phyloP scores from a whole-genome alignment of 2,113 vertebrate genomes.

The Neolamprologus devosi region DNA sequence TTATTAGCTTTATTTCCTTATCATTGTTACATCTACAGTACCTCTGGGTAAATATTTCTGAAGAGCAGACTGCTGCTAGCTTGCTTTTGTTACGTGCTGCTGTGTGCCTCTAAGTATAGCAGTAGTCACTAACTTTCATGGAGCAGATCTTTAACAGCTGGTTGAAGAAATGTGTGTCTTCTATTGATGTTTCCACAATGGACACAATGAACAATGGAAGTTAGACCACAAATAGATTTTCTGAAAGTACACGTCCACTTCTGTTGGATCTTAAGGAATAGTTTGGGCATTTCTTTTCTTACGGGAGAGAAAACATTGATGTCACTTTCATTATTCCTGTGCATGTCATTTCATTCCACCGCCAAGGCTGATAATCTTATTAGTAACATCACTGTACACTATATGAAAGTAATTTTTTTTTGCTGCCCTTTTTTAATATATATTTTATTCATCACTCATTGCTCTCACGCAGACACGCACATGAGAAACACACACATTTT shows the following conservation, averaged over 20 bases:
- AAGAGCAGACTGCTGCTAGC: neutral
- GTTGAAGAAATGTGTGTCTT: neutral
- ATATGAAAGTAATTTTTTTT: neutral
- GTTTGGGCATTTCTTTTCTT: neutral
- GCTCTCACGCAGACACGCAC: neutral
- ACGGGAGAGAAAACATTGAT: neutral
- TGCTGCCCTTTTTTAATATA: slow-evolving; percentile 5
- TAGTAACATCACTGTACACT: slow-evolving; percentile 1
- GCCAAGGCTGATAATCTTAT: slow-evolving; percentile 21
- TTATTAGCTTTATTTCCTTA: slow-evolving; percentile 69
- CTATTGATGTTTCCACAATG: slow-evolving; percentile 26
- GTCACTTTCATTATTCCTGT: slow-evolving; percentile 7
- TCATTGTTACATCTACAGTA: slow-evolving; percentile 54
- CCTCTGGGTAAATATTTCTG: slow-evolving; percentile 59
- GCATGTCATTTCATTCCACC: slow-evolving; percentile 1
- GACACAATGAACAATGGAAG: neutral
- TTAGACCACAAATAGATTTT: slow-evolving; percentile 17
- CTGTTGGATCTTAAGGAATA: neutral
- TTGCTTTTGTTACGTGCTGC: slow-evolving; percentile 23
- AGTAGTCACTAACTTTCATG: slow-evolving; percentile 27
- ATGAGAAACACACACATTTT: neutral
- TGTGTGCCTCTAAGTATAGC: neutral
- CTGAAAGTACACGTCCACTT: neutral
- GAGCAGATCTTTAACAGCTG: slow-evolving; percentile 20
- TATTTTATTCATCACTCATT: slow-evolving; percentile 27